Evolutionary conservation across 2,113 vertebrate species (phyloP), one percentile per base, ranked within the genome.

Genomic region (Hippocampus guttulatus): DNA sequence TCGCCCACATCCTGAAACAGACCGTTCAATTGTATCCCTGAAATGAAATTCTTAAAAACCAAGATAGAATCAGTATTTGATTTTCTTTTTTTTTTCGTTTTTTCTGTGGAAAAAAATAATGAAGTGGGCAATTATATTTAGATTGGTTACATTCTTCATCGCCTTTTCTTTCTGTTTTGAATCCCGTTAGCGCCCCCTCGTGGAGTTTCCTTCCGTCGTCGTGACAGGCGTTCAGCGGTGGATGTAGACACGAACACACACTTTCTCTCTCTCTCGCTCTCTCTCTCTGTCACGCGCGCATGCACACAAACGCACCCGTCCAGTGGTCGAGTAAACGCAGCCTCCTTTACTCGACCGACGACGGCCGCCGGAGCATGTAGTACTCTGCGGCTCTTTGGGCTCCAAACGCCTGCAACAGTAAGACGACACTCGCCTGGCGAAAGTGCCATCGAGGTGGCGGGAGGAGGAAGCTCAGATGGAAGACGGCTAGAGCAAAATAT

Each of bases 401-500:
- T 64, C n/a, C 79, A 63, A 70, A 45, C 45, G 64, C 64, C n/a
- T 43, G n/a, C 55, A 23, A 16, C 23, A 30, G 8, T 38, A 67
- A 73, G 52, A 63, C 70, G 73, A 75, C 68, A 77, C 68, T 83
- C 76, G 77, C 87, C 57, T 52, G 41, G 63, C 68, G 77, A 77
- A 82, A 87, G 81, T 85, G 74, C 81, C 76, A 85, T 84, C 81
- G 89, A 89, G 58, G 58, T 1, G 25, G 25, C 6, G 6, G 27
- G 27, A 9, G 58, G 23, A 14, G 52, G 4, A 25, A 25, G 77
- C 67, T 81, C 87, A 84, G 81, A 88, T 89, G 84, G 87, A 90
- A 88, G 86, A 85, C 86, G 81, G 84, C 76, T 86, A 79, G 74
- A 72, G 75, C 41, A 21, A 58, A 77, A 69, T 85, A 81, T 71